Conservation (phyloP, 2,113 vertebrate genomes). For the Podocnemis expansa region DNA sequence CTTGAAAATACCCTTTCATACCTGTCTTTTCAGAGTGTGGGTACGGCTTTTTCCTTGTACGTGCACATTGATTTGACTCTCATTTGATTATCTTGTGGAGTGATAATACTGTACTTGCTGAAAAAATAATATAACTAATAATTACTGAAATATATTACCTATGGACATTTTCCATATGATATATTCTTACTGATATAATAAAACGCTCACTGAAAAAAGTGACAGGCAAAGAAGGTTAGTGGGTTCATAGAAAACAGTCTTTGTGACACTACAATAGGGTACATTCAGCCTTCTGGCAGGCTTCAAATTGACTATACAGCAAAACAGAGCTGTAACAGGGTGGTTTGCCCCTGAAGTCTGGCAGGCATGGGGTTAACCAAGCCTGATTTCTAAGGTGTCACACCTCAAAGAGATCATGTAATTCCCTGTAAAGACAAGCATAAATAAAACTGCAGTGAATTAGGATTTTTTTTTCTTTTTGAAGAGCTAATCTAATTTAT, state of each 20-base stretch:
- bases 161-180: background rate
- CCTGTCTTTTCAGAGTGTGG: constrained; percentile 6
- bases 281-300: background rate
- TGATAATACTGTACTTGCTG: background rate
- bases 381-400: background rate
- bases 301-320: background rate
- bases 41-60: background rate
- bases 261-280: background rate
- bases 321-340: background rate
- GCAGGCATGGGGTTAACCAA: background rate
- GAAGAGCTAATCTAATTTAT: background rate
- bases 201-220: background rate
- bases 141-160: background rate
- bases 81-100: background rate
- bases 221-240: background rate
- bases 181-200: background rate
- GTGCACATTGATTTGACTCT: background rate
- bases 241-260: constrained; percentile 4
- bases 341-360: background rate
- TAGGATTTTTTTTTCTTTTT: too few relatives aligned
- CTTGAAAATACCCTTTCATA: background rate
- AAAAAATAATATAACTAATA: background rate
- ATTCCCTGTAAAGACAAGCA: background rate
- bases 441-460: background rate
- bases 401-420: background rate